phyloP scores from a whole-genome alignment of 2,113 vertebrate species.

The Misgurnus mizolepis region DNA sequence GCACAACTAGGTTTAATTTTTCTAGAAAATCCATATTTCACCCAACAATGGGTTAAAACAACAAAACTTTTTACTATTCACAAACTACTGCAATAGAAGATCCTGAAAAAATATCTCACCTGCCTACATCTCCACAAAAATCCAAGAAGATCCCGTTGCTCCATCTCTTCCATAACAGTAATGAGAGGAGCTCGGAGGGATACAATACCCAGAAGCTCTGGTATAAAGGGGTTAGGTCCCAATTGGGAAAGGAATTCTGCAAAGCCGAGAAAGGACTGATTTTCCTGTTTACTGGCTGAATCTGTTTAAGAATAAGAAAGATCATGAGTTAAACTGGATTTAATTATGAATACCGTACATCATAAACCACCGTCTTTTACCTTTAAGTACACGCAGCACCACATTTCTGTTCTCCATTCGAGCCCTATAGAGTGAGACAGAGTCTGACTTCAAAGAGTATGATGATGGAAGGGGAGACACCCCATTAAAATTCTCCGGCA shows the following conservation, averaged over 20 bases:
- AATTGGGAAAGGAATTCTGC: slow-evolving; percentile 77
- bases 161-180: slow-evolving; percentile 76
- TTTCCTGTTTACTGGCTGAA: slow-evolving; percentile 68
- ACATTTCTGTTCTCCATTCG: slow-evolving; percentile 77
- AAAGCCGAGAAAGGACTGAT: slow-evolving; percentile 74
- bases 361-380: slow-evolving; percentile 52
- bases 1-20: too few species aligned
- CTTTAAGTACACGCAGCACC: slow-evolving; percentile 75
- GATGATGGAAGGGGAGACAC: slow-evolving; percentile 64
- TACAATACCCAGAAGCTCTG: slow-evolving; percentile 75
- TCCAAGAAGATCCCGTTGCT: slow-evolving; percentile 76
- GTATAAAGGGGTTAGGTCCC: slow-evolving; percentile 77
- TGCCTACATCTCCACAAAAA: slow-evolving; percentile 76
- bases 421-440: slow-evolving; percentile 72
- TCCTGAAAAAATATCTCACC: slow-evolving; percentile 53
- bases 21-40: too few species aligned
- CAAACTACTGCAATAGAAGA: neutral
- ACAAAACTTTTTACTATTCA: neutral
- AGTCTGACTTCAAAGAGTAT: slow-evolving; percentile 67
- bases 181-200: slow-evolving; percentile 74
- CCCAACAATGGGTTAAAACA: too few species aligned
- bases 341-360: neutral
- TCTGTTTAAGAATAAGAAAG: slow-evolving; percentile 56
- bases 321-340: neutral
- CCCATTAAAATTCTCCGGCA: slow-evolving; percentile 75